A percentile compares a stretch with the other conserved stretches of the same genome.
Evolutionary conservation across 2,888 invertebrate species (phyloP).

Genomic region (Ichneumoninae sp.): DNA sequence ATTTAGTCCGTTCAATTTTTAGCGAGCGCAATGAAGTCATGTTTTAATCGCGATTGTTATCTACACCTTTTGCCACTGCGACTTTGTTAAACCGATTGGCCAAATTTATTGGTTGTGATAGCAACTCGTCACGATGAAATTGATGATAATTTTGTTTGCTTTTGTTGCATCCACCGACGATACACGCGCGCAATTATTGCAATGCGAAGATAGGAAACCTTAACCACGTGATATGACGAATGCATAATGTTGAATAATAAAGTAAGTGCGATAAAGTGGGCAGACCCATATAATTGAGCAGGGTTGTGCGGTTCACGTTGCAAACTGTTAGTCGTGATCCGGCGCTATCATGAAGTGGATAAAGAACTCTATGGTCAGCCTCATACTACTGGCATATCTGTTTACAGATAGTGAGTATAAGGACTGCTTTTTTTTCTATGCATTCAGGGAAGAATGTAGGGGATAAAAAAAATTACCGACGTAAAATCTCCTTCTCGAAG

Average conservation of each 20-base stretch:
- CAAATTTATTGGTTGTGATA: constrained; percentile 17
- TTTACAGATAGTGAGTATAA: constrained; percentile 41
- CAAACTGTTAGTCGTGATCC: constrained; percentile 34
- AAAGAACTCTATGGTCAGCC: constrained; percentile 37
- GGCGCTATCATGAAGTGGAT: constrained; percentile 53
- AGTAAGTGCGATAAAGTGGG: constrained; percentile 23
- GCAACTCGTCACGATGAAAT: background rate
- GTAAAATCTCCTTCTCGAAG: too few relatives aligned
- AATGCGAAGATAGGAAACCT: constrained; percentile 36
- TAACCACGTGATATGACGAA: constrained; percentile 51
- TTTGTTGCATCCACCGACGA: constrained; percentile 35
- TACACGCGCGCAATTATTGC: constrained; percentile 10
- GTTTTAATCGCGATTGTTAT: constrained; percentile 31
- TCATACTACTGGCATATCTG: constrained; percentile 18
- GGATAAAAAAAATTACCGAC: background rate
- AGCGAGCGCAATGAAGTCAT: constrained; percentile 27
- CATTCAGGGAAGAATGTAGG: background rate
- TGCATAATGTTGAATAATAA: constrained; percentile 61
- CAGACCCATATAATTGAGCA: constrained; percentile 38
- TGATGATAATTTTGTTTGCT: background rate
- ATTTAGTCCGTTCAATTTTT: constrained; percentile 6
- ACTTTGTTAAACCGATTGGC: background rate
- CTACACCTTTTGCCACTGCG: constrained; percentile 14
- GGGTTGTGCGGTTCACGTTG: background rate
- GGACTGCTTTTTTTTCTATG: background rate